A percentile compares a stretch with the other conserved stretches of the same genome.
Evolutionary conservation across 1,140 invertebrate genomes (phyloP).

Genomic region (Atta colombica): DNA sequence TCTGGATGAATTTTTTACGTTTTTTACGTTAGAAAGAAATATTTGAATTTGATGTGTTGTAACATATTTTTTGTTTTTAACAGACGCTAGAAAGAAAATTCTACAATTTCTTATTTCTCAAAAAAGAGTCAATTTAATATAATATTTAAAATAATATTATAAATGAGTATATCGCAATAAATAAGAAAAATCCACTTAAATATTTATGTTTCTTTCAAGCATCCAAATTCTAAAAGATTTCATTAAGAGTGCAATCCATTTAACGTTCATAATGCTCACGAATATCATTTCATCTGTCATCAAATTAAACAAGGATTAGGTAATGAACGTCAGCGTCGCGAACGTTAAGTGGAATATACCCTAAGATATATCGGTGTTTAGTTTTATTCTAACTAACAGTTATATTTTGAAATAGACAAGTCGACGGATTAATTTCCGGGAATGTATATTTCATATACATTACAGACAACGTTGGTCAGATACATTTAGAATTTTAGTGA

Average conservation of each 20-base stretch:
- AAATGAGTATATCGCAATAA: not conserved
- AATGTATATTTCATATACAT: slow-evolving; percentile 10
- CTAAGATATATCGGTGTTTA: not conserved
- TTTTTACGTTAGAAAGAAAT: not conserved
- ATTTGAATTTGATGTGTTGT: not conserved
- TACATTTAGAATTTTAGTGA: slow-evolving; percentile 9
- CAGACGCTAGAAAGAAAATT: not conserved
- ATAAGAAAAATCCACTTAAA: not conserved
- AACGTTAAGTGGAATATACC: too few relatives aligned
- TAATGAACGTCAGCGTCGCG: too few relatives aligned
- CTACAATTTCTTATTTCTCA: not conserved
- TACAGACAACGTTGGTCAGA: not conserved
- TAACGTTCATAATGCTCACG: too few relatives aligned
- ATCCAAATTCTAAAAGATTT: slow-evolving; percentile 24
- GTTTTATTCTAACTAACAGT: slow-evolving; percentile 17
- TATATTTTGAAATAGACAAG: not conserved
- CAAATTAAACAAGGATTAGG: too few relatives aligned
- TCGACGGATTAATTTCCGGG: slow-evolving; percentile 15
- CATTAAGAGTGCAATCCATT: not conserved
- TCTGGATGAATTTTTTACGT: not conserved
- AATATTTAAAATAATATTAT: not conserved
- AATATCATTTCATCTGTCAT: too few relatives aligned
- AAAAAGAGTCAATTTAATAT: not conserved
- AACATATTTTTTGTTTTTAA: not conserved
- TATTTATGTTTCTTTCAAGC: not conserved